Percentiles rank a stretch among this genome's conserved stretches.
Conservation (phyloP, 2,113 vertebrate genomes). For the Pelecanus crispus region DNA sequence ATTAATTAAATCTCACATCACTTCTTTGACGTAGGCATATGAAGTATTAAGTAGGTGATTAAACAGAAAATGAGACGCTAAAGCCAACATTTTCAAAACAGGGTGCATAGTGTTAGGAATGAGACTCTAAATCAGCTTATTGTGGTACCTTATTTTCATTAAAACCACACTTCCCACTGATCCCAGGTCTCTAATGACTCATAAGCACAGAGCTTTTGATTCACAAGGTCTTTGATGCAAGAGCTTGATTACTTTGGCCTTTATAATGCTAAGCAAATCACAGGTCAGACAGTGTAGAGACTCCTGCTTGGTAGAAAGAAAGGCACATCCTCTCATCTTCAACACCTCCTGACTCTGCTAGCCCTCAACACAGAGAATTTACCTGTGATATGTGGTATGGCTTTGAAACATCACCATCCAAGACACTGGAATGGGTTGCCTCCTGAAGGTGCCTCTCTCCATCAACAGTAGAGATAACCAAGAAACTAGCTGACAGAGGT, state of each 20-base stretch:
- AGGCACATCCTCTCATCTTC: neutral
- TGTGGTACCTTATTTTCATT: neutral
- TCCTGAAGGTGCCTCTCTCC: neutral
- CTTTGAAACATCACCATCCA: neutral
- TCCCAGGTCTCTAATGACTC: neutral
- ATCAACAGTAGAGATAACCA: neutral
- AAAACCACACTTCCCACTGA: neutral
- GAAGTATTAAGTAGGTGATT: constrained; percentile 5
- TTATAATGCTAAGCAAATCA: neutral
- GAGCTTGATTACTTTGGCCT: neutral
- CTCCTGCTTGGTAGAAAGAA: neutral
- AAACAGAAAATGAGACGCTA: neutral
- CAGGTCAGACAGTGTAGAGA: neutral
- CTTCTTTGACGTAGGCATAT: neutral
- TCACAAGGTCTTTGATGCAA: neutral
- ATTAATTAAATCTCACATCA: constrained; percentile 21
- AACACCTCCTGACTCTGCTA: neutral
- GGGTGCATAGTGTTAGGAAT: neutral
- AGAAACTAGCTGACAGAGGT: neutral
- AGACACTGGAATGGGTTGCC: neutral
- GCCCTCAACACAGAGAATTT: neutral
- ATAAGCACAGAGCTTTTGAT: neutral
- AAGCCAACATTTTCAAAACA: constrained; percentile 2
- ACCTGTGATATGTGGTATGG: fast-evolving
- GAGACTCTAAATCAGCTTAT: neutral